phyloP scores from a whole-genome alignment of 2,113 vertebrate species.

The Lagenorhynchus albirostris region DNA sequence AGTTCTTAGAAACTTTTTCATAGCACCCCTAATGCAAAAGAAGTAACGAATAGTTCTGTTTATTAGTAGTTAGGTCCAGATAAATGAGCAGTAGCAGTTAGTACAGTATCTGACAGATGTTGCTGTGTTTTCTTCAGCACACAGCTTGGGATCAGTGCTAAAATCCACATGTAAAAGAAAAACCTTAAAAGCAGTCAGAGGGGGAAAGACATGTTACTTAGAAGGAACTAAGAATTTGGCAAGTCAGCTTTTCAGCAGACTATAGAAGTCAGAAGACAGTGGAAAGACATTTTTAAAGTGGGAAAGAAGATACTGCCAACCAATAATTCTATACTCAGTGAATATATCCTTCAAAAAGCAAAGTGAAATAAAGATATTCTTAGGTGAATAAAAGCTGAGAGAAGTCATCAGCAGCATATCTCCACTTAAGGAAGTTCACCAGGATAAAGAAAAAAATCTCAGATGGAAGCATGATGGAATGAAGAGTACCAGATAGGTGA shows the following conservation, averaged over 20 bases:
- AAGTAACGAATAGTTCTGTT: neutral
- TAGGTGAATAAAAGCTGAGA: neutral
- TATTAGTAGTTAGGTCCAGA: neutral
- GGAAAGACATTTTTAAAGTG: neutral
- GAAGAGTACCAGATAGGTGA: neutral
- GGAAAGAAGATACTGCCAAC: neutral
- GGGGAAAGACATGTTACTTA: neutral
- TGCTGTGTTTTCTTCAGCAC: neutral
- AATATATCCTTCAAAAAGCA: neutral
- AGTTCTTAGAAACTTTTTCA: neutral
- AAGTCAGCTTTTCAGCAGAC: neutral
- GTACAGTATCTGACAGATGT: neutral
- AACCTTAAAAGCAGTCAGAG: neutral
- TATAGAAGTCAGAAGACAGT: neutral
- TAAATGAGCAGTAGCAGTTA: neutral
- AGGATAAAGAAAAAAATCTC: neutral
- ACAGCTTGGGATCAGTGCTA: neutral
- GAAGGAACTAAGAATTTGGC: neutral
- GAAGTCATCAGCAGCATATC: neutral
- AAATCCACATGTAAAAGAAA: neutral
- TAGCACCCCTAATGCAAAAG: neutral
- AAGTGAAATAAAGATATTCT: neutral
- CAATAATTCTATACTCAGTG: neutral
- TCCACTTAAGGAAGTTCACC: neutral
- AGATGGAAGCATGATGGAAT: neutral